Base-by-base conservation (phyloP, 23 tunicate species). In the Ascidia mentula region DNA sequence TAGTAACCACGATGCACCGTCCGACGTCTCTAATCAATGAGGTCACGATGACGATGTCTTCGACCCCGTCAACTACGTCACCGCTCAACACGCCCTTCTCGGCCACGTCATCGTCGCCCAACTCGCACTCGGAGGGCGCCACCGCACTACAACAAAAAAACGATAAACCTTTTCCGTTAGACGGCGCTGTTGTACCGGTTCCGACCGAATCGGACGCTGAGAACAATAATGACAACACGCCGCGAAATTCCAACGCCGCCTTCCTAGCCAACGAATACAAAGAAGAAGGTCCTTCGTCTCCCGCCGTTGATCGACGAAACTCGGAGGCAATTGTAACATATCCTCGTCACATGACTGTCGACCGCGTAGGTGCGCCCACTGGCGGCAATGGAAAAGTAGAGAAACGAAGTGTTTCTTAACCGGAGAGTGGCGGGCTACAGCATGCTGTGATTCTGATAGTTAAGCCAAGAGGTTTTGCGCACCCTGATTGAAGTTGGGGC, bases 201-300 rank as follows among this genome's bases (percentile, higher is more conserved):
- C 82, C 59, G 38, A 86, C 90, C 4, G 84, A 74, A 39, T 86
- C 90, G 0, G 90, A 86, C 36, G 84, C 90, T 1, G 90, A 86
- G 46, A 86, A 86, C 40, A 86, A 86, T 40, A 86, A 86, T 45
- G 80, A 86, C 28, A 75, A 81, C 6, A 46, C 45, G 31, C 26
- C 37, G 30, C 28, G 72, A 60, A 65, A 73, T 6, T 20, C 86
- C 20, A 53, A 53, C 65, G 65, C 65, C 13, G 65, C 65, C 28
- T 53, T 53, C 65, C 13, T 53, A 28, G 65, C 65, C 4, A 53
- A 53, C 24, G 7, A 26, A 1, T 53, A 53, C 65, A 53, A 53
- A 9, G 65, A 53, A 1, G 65, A 53, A 6, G 65, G 65, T 3
- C n/a, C n/a, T n/a, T 20, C 22, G 22, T 53, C 65, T 28, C 65